These are phyloP conservation scores for Microtus richardsoni DNA, from an alignment of 2,113 vertebrate genomes.

Conservation along the genomic window DNA sequence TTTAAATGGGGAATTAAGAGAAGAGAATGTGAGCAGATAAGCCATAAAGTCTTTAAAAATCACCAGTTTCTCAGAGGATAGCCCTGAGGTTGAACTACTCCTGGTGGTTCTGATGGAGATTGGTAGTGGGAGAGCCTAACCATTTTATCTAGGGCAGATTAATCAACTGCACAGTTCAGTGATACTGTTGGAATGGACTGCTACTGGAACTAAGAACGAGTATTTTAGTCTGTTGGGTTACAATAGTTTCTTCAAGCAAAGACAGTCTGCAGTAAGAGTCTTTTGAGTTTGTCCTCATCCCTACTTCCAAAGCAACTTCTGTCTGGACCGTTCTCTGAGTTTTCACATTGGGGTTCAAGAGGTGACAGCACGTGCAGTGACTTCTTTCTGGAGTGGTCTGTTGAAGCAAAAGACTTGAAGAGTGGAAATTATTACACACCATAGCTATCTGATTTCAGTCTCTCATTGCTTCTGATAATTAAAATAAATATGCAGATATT, in stretches of 20 bases:
- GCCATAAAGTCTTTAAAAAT: not conserved
- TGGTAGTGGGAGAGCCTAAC: not conserved
- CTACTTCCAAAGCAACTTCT: not conserved
- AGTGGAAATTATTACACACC: not conserved
- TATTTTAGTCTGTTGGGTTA: not conserved
- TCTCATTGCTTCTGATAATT: not conserved
- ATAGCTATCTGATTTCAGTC: slow-evolving; percentile 17
- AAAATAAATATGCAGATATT: slow-evolving; percentile 1
- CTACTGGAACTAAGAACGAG: not conserved
- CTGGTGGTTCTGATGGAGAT: not conserved
- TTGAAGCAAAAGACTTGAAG: slow-evolving; percentile 27
- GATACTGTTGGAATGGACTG: not conserved
- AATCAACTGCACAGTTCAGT: not conserved
- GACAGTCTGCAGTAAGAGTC: slow-evolving; percentile 24
- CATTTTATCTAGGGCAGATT: not conserved
- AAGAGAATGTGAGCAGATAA: not conserved
- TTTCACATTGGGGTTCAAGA: not conserved
- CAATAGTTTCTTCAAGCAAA: not conserved
- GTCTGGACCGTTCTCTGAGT: not conserved
- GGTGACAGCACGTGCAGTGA: not conserved
- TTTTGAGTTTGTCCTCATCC: not conserved
- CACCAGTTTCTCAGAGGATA: not conserved
- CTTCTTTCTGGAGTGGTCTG: not conserved
- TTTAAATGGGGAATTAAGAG: not conserved
- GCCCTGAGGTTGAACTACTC: not conserved